Evolutionary conservation across 2,888 invertebrate genomes (phyloP).

Genomic region (Nomada ferruginata): DNA sequence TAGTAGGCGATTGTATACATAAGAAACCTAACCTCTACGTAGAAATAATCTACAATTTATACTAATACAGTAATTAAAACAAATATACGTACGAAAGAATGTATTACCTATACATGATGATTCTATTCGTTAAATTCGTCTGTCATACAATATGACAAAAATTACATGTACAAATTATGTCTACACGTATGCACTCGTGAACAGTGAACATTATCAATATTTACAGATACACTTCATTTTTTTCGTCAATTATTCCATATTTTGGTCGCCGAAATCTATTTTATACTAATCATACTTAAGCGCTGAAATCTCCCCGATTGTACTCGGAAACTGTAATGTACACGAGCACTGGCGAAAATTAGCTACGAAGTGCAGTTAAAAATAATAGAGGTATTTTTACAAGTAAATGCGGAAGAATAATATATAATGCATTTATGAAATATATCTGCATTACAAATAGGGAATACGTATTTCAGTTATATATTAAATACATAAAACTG

Average conservation of each 20-base stretch:
- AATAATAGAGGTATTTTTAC: slow-evolving; percentile 37
- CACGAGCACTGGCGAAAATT: not conserved
- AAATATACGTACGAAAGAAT: slow-evolving; percentile 1
- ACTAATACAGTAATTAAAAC: not conserved
- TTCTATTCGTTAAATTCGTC: slow-evolving; percentile 1
- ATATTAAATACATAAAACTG: not conserved
- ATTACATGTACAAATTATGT: slow-evolving; percentile 7
- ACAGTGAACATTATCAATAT: slow-evolving; percentile 23
- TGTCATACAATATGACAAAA: slow-evolving; percentile 15
- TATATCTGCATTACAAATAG: slow-evolving; percentile 1
- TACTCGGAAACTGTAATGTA: not conserved
- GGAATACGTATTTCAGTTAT: not conserved
- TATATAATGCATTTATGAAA: not conserved
- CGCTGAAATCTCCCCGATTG: not conserved
- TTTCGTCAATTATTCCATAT: slow-evolving; percentile 9
- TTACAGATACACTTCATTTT: slow-evolving; percentile 17
- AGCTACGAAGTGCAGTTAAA: slow-evolving; percentile 19
- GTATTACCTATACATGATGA: slow-evolving; percentile 58
- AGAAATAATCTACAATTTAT: not conserved
- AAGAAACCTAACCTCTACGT: slow-evolving; percentile 43
- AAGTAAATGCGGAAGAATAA: not conserved
- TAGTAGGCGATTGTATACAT: not conserved
- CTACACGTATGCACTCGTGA: not conserved
- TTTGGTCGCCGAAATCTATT: not conserved
- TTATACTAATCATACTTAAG: not conserved